These are phyloP conservation scores for Discoglossus pictus DNA, from an alignment of 2,797 vertebrate genomes.

Conservation along the genomic window DNA sequence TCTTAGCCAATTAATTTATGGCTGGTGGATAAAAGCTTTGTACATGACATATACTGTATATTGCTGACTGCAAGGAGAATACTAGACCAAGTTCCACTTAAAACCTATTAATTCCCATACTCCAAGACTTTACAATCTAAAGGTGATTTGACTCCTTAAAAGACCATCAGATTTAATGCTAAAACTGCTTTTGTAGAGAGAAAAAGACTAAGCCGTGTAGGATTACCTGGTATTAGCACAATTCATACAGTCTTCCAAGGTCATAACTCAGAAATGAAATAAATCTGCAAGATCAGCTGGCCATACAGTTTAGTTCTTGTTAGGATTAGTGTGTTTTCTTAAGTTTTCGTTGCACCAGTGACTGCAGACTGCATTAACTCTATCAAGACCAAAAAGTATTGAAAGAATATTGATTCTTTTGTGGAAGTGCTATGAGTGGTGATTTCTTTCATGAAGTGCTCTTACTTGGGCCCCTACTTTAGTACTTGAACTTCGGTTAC, in stretches of 20 bases:
- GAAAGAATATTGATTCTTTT: too few relatives aligned
- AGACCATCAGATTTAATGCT: background rate
- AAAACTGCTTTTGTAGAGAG: background rate
- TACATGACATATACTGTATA: background rate
- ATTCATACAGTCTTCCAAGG: slow-evolving; percentile 26
- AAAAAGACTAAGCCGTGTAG: slow-evolving; percentile 6
- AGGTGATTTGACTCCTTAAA: background rate
- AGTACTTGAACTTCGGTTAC: too few relatives aligned
- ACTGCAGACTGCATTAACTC: too few relatives aligned
- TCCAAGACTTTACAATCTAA: background rate
- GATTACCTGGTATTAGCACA: slow-evolving; percentile 14
- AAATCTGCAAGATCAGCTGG: slow-evolving; percentile 10
- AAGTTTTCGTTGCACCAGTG: too few relatives aligned
- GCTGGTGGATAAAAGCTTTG: background rate
- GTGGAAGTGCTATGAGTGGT: too few relatives aligned
- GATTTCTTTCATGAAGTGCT: too few relatives aligned
- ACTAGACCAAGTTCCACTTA: too few relatives aligned
- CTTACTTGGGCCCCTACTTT: too few relatives aligned
- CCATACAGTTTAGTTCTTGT: background rate
- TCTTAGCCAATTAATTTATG: background rate
- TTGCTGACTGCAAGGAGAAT: background rate
- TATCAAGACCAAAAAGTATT: too few relatives aligned
- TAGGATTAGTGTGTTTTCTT: background rate
- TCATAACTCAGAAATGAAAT: slow-evolving; percentile 30
- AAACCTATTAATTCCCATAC: too few relatives aligned